Evolutionary conservation across 1,140 invertebrate genomes (phyloP).

Genomic region (Drosophila orosa): DNA sequence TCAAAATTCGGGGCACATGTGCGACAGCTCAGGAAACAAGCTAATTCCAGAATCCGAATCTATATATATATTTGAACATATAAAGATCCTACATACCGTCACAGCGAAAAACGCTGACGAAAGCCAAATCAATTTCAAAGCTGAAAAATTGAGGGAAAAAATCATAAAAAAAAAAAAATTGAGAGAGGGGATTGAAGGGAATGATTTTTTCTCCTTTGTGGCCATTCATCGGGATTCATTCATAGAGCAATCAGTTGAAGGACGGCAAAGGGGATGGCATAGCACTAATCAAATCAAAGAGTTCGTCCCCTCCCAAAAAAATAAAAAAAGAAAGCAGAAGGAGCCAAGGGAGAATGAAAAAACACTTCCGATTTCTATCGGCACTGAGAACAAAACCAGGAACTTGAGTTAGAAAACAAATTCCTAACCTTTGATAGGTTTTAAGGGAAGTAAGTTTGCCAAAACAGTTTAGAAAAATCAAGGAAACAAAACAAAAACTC

Average conservation of each 20-base stretch:
- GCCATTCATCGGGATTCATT: conserved; percentile 72
- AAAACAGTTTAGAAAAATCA: not conserved
- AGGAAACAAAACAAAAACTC: not conserved
- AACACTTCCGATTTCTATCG: conserved; percentile 55
- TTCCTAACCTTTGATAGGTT: not conserved
- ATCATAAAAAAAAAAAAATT: conserved; percentile 3
- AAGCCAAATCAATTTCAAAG: conserved; percentile 66
- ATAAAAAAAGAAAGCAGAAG: conserved; percentile 1
- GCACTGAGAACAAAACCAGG: not conserved
- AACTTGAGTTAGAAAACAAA: not conserved
- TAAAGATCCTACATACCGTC: conserved; percentile 9
- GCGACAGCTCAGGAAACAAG: conserved; percentile 62
- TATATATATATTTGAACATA: not conserved
- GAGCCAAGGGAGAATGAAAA: conserved; percentile 1
- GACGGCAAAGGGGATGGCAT: conserved; percentile 10
- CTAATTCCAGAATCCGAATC: conserved; percentile 54
- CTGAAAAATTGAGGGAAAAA: conserved; percentile 46
- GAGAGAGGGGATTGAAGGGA: not conserved
- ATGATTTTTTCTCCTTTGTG: conserved; percentile 32
- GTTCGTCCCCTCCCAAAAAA: conserved; percentile 27
- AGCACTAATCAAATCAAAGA: conserved; percentile 76
- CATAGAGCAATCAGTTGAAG: conserved; percentile 66
- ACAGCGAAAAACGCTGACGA: conserved; percentile 38
- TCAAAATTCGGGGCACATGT: conserved; percentile 41
- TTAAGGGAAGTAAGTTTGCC: not conserved